Base-by-base conservation (phyloP, 2,888 invertebrate species). In the Iselma pallidipennis region DNA sequence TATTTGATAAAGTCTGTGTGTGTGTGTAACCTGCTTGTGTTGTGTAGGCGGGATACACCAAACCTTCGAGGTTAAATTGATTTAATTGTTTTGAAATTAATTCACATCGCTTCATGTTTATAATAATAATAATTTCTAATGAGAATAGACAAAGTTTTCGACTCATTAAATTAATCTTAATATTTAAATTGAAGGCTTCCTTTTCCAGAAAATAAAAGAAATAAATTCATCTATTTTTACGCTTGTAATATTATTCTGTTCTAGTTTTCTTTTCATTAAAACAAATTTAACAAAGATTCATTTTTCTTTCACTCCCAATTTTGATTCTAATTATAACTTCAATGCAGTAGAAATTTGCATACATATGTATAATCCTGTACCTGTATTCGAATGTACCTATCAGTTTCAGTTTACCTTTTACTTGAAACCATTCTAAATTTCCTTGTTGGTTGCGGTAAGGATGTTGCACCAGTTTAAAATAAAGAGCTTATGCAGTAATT, bases 51-150 rank as follows among this genome's bases (percentile, higher is more conserved):
- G 55, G 7, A 16, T 10, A 29, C n/a, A 49, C 5, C 14, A 26
- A 23, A 19, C 31, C n/a, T 37, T 54, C 12, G 21, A 16, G 55
- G 55, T 42, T 45, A 55, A 55, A 29, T 45, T n/a, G 55, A 21
- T 45, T 55, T 55, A 55, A 55, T 55, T 55, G 55, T 29, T 29
- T 16, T 29, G 4, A 26, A 50, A 14, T 28, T 50, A 50, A 50
- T 50, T 50, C n/a, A 23, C 23, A 12, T 53, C 33, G 10, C 4
- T 10, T 14, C 7, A 19, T 53, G 12, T 33, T 14, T 4, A 28
- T 0, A 10, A 42, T 23, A 25, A 23, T 33, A n/a, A n/a, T n/a
- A n/a, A n/a, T n/a, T n/a, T n/a, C 19, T 14, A 26, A 54, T 23
- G 54, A 26, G 5, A 12, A 25, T 19, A 12, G 3, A 49, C 21